A percentile compares a stretch with the other conserved stretches of the same genome.
Conservation (phyloP, 2,797 vertebrate genomes). For the Pipistrellus kuhlii region DNA sequence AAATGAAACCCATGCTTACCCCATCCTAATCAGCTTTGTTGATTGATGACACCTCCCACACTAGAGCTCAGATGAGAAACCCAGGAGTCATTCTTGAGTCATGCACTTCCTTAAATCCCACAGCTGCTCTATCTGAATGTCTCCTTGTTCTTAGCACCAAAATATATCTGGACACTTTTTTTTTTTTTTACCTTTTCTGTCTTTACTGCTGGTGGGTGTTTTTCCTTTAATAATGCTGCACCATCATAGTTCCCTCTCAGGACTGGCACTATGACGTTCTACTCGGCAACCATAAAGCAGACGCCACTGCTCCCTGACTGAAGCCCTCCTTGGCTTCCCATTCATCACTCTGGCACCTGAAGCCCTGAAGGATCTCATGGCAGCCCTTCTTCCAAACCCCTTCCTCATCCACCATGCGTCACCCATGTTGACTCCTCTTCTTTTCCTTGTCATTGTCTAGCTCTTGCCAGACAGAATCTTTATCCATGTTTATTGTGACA, state of each 20-base stretch:
- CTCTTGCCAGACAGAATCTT: neutral
- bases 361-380: neutral
- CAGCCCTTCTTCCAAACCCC: neutral
- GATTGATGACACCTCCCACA: constrained; percentile 45
- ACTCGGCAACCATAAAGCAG: neutral
- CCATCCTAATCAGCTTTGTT: constrained; percentile 44
- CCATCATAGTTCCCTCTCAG: neutral
- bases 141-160: constrained; percentile 10
- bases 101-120: constrained; percentile 6
- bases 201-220: neutral
- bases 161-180: constrained; percentile 4
- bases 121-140: constrained; percentile 24
- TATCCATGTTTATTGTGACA: neutral
- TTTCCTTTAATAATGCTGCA: neutral
- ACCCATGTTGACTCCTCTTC: neutral
- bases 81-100: constrained; percentile 62
- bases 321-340: neutral
- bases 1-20: constrained; percentile 1
- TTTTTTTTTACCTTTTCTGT: neutral
- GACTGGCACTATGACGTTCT: neutral
- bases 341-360: neutral
- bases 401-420: neutral
- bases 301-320: neutral
- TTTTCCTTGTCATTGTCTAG: neutral
- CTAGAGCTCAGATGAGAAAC: constrained; percentile 30